phyloP scores from a whole-genome alignment of 1,140 invertebrate genomes.

The Thaumetopoea pityocampa region DNA sequence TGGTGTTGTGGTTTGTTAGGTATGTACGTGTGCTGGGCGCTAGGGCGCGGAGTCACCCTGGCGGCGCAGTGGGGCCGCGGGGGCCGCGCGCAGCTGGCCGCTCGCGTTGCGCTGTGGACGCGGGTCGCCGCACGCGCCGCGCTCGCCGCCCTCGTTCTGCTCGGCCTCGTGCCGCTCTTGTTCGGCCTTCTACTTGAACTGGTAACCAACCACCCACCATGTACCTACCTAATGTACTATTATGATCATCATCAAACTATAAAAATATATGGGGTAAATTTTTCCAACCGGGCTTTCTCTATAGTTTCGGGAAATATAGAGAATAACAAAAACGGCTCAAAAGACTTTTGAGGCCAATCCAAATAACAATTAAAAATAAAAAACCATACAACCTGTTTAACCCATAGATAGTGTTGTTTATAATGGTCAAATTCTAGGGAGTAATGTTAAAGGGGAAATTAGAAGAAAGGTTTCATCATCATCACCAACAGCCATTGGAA shows the following conservation, averaged over 20 bases:
- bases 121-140: slow-evolving; percentile 81
- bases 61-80: slow-evolving; percentile 91
- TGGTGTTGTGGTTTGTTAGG: slow-evolving; percentile 58
- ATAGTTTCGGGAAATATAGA: too few species aligned
- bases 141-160: slow-evolving; percentile 85
- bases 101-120: slow-evolving; percentile 86
- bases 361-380: too few species aligned
- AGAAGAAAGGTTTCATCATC: too few species aligned
- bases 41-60: slow-evolving; percentile 85
- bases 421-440: too few species aligned
- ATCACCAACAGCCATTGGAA: too few species aligned
- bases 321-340: too few species aligned
- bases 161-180: slow-evolving; percentile 94
- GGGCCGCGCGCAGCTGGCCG: slow-evolving; percentile 86
- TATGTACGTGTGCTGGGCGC: slow-evolving; percentile 95
- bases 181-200: slow-evolving; percentile 94
- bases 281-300: too few species aligned
- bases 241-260: background rate
- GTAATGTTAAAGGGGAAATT: too few species aligned
- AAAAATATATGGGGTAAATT: too few species aligned
- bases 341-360: too few species aligned
- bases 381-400: too few species aligned
- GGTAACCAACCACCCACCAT: slow-evolving; percentile 66
- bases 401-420: too few species aligned
- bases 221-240: background rate